Conservation (phyloP, 2,888 invertebrate species). For the Hyles lineata region DNA sequence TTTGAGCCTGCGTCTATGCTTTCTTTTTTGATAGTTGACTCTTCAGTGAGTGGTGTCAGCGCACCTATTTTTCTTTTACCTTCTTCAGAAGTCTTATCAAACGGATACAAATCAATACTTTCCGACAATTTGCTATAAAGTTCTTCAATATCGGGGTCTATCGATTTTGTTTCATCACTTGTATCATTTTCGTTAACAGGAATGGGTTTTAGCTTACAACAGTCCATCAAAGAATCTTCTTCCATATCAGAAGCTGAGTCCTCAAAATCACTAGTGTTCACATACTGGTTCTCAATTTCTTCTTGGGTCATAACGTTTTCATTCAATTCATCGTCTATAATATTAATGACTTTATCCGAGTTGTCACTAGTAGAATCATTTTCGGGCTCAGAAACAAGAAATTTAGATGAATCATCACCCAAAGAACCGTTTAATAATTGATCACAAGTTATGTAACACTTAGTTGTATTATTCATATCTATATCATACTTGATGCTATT, state of each 20-base stretch:
- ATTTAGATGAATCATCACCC: conserved; percentile 63
- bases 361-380: conserved; percentile 43
- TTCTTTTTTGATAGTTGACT: conserved; percentile 61
- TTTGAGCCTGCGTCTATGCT: conserved; percentile 39
- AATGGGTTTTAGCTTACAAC: conserved; percentile 38
- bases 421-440: conserved; percentile 38
- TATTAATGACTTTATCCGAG: conserved; percentile 45
- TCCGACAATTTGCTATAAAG: conserved; percentile 65
- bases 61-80: conserved; percentile 51
- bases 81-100: conserved; percentile 46
- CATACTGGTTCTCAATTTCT: conserved; percentile 46
- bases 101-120: conserved; percentile 49
- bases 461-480: conserved; percentile 6
- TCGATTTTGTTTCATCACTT: conserved; percentile 58
- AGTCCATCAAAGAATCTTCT: conserved; percentile 70
- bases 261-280: conserved; percentile 52
- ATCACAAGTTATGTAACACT: conserved; percentile 8
- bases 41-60: conserved; percentile 74
- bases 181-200: conserved; percentile 50
- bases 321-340: conserved; percentile 53
- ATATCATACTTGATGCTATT: neutral
- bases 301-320: conserved; percentile 46
- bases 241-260: conserved; percentile 63
- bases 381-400: conserved; percentile 52
- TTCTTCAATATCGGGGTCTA: conserved; percentile 67